phyloP scores from a whole-genome alignment of 2,888 invertebrate species.

The Eristalinus sepulchralis region DNA sequence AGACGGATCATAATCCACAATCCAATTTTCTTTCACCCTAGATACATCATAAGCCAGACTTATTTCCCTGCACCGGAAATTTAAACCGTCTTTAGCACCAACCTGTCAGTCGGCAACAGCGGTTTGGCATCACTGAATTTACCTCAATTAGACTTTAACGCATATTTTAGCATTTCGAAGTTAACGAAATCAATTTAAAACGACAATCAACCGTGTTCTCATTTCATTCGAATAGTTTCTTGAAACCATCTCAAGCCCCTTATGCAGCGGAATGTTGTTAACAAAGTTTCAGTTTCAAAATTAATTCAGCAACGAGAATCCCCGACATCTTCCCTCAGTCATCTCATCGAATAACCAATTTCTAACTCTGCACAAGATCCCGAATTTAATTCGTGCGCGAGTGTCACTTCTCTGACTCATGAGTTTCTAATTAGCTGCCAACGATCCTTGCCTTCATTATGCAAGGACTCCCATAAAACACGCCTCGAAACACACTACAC shows the following conservation, averaged over 20 bases:
- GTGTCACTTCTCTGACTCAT: slow-evolving; percentile 11
- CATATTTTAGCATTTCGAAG: too few relatives aligned
- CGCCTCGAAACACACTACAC: neutral
- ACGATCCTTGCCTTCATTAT: slow-evolving; percentile 35
- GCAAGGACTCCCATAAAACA: slow-evolving; percentile 24
- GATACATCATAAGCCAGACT: too few relatives aligned
- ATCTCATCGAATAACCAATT: neutral
- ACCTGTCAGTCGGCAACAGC: too few relatives aligned
- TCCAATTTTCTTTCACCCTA: too few relatives aligned
- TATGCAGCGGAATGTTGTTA: neutral
- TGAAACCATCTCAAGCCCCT: neutral
- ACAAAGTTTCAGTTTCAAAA: neutral
- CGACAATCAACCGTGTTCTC: neutral
- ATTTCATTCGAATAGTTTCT: neutral
- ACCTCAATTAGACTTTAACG: too few relatives aligned
- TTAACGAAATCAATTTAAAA: too few relatives aligned
- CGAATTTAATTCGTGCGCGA: slow-evolving; percentile 20
- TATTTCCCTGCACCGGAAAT: too few relatives aligned
- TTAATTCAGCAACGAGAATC: neutral
- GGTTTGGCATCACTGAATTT: too few relatives aligned
- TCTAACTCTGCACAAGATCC: neutral
- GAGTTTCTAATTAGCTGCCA: slow-evolving; percentile 28
- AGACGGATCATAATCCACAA: too few relatives aligned
- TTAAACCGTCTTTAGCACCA: too few relatives aligned
- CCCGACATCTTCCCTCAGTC: neutral